Evolutionary conservation across 1,140 invertebrate species (phyloP).

Genomic region (Drosophila subpulchrella): DNA sequence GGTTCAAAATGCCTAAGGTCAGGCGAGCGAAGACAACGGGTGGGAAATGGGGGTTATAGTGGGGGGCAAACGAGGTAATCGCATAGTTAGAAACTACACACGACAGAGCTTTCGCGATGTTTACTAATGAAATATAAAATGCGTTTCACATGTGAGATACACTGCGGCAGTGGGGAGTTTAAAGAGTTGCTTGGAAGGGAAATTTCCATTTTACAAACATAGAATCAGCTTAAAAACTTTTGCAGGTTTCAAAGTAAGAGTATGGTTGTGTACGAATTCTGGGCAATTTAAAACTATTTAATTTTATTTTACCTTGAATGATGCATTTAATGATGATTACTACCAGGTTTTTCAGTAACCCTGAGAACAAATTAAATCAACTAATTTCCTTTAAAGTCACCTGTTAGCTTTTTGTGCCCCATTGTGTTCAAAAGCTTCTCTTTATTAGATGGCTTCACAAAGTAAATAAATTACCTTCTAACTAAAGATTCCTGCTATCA

Average conservation of each 20-base stretch:
- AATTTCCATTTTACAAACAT: background rate
- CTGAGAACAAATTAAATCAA: background rate
- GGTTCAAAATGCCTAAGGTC: slow-evolving; percentile 78
- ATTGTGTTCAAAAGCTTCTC: background rate
- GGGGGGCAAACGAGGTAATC: slow-evolving; percentile 58
- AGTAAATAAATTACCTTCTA: slow-evolving; percentile 16
- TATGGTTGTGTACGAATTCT: no score
- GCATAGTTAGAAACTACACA: slow-evolving; percentile 76
- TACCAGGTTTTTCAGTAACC: background rate
- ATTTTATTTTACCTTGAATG: background rate
- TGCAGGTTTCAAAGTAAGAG: no score
- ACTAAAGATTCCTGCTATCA: slow-evolving; percentile 9
- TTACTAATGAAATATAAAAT: slow-evolving; percentile 76
- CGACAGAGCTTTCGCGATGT: slow-evolving; percentile 54
- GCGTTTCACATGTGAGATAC: slow-evolving; percentile 37
- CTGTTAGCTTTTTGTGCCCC: background rate
- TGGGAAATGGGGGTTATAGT: slow-evolving; percentile 6
- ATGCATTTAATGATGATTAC: background rate
- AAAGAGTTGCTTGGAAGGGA: slow-evolving; percentile 4
- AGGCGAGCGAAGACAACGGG: slow-evolving; percentile 40
- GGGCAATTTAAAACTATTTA: background rate
- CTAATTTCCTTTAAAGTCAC: background rate
- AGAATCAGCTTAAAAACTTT: no score
- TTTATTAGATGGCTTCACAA: slow-evolving; percentile 10
- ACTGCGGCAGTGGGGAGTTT: slow-evolving; percentile 24